Conservation (phyloP, 2,888 invertebrate genomes). For the Odontomyia ornata region DNA sequence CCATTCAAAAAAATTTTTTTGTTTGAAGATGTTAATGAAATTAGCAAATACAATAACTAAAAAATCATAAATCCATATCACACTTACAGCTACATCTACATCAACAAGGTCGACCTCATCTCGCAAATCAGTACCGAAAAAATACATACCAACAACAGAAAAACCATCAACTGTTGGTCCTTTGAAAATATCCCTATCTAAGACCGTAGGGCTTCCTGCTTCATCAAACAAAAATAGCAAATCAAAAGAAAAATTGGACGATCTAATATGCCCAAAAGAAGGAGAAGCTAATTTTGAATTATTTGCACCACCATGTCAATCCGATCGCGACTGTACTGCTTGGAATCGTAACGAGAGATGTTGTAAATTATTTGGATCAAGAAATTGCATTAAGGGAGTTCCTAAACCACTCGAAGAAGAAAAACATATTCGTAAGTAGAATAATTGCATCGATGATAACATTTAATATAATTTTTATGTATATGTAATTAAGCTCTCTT, state of each 20-base stretch:
- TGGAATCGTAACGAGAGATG: slow-evolving; percentile 62
- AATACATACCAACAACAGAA: slow-evolving; percentile 60
- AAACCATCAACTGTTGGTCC: slow-evolving; percentile 61
- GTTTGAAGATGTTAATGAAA: too few species aligned
- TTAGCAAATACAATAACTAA: too few species aligned
- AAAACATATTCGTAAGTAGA: slow-evolving; percentile 59
- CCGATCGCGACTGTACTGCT: slow-evolving; percentile 59
- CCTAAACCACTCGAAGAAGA: slow-evolving; percentile 68
- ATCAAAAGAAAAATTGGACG: slow-evolving; percentile 47
- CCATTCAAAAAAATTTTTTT: too few species aligned
- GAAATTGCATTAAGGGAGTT: slow-evolving; percentile 70
- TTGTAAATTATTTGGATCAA: slow-evolving; percentile 63
- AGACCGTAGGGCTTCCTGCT: slow-evolving; percentile 62
- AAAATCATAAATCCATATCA: too few species aligned
- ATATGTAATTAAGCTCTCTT: slow-evolving; percentile 68
- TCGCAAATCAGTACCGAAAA: slow-evolving; percentile 56
- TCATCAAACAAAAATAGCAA: slow-evolving; percentile 60
- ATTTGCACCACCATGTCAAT: slow-evolving; percentile 61
- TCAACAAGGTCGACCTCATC: slow-evolving; percentile 49
- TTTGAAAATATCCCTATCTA: slow-evolving; percentile 63
- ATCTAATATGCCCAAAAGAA: slow-evolving; percentile 63
- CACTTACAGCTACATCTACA: too few species aligned
- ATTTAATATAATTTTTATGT: background rate
- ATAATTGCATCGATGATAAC: slow-evolving; percentile 40
- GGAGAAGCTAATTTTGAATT: slow-evolving; percentile 64